Percentiles rank a stretch among this genome's conserved stretches.
phyloP scores from a whole-genome alignment of 2,113 vertebrate species.

The Ptilorrhoa leucosticta region DNA sequence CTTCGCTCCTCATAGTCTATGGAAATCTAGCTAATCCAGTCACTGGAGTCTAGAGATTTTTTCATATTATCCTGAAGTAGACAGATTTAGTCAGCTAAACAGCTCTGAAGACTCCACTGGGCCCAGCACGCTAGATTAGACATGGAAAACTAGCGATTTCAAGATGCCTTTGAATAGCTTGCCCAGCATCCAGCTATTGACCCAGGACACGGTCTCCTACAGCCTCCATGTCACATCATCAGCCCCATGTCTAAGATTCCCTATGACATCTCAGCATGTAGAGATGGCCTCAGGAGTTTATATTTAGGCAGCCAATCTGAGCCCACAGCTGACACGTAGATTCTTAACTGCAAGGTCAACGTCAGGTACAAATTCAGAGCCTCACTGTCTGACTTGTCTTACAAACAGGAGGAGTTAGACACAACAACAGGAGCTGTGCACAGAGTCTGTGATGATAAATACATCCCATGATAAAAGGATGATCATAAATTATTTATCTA shows the following conservation, averaged over 20 bases:
- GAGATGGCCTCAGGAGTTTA: neutral
- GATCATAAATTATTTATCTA: neutral
- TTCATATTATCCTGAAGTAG: neutral
- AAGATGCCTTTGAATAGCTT: neutral
- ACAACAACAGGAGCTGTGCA: neutral
- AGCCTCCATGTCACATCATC: neutral
- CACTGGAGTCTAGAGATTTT: neutral
- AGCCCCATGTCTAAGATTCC: neutral
- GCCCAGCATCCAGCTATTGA: neutral
- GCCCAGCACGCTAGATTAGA: neutral
- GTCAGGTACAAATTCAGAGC: neutral
- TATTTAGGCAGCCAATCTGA: neutral
- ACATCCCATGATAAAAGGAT: neutral
- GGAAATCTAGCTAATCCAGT: neutral
- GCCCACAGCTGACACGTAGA: neutral
- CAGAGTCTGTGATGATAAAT: neutral
- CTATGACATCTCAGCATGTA: accelerated
- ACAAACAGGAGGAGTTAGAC: neutral
- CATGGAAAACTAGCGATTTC: neutral
- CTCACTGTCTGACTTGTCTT: neutral
- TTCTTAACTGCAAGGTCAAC: neutral
- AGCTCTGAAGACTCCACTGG: neutral
- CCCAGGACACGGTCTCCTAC: neutral
- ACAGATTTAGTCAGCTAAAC: neutral
- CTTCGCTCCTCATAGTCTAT: neutral